Evolutionary conservation across 64 coral and sea anemone genomes (phyloP).

Genomic region (Montipora efflorescens): DNA sequence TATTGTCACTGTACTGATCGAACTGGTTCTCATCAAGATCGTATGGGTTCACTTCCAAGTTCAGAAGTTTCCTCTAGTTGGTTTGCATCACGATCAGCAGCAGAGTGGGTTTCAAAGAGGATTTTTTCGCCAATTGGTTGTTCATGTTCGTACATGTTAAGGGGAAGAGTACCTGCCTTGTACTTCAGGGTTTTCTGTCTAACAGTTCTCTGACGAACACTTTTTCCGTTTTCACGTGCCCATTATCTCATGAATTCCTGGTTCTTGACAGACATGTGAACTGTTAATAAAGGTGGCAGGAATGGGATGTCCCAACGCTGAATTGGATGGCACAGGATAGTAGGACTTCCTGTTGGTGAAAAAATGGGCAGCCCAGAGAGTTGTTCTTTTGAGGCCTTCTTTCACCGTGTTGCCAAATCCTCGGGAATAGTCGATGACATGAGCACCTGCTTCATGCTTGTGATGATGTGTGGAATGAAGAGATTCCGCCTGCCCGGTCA

Average conservation of each 20-base stretch:
- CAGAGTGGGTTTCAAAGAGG: not conserved
- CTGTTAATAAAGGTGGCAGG: constrained; percentile 32
- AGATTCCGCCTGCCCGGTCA: constrained; percentile 64
- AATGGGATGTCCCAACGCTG: constrained; percentile 46
- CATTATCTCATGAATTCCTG: constrained; percentile 13
- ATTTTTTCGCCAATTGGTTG: constrained; percentile 43
- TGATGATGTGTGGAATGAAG: constrained; percentile 59
- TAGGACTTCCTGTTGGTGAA: constrained; percentile 73
- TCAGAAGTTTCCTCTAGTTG: not conserved
- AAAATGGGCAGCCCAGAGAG: constrained; percentile 45
- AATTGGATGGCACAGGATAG: constrained; percentile 61
- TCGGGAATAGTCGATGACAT: constrained; percentile 59
- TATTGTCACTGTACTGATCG: constrained; percentile 4
- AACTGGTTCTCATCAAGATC: not conserved
- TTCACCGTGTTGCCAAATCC: constrained; percentile 65
- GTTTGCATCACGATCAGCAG: not conserved
- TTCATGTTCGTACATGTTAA: constrained; percentile 51
- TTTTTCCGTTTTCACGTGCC: constrained; percentile 43
- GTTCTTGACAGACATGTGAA: not conserved
- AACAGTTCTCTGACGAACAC: constrained; percentile 34
- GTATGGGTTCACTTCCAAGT: not conserved
- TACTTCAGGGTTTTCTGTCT: not conserved
- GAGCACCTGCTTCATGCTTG: constrained; percentile 58
- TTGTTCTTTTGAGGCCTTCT: constrained; percentile 75
- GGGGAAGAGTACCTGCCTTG: too few species aligned